Conservation (phyloP, 2,888 invertebrate genomes). For the Drosophila mimica region DNA sequence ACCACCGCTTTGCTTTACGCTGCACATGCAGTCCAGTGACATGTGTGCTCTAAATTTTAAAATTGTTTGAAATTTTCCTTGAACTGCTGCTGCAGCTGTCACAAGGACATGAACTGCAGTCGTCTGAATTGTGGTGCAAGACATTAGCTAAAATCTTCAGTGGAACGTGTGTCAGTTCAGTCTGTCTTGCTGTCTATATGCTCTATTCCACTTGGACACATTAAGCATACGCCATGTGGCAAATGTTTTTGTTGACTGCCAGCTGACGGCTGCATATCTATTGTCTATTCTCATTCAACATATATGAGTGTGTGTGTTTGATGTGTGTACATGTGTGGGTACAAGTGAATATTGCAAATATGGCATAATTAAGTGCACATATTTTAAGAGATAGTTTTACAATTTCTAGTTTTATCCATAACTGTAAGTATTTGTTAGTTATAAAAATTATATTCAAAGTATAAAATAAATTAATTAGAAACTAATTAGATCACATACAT, state of each 20-base stretch:
- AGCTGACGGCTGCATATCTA: slow-evolving; percentile 24
- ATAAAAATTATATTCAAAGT: background rate
- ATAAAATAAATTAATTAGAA: background rate
- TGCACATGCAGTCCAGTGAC: slow-evolving; percentile 32
- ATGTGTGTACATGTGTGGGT: background rate
- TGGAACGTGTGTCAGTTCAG: slow-evolving; percentile 27
- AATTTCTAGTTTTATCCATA: background rate
- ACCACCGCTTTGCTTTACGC: background rate
- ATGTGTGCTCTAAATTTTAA: slow-evolving; percentile 75
- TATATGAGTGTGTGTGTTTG: background rate
- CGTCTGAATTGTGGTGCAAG: slow-evolving; percentile 63
- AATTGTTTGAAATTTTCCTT: slow-evolving; percentile 73
- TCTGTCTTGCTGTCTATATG: background rate
- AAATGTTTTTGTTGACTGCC: slow-evolving; percentile 27
- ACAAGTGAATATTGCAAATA: slow-evolving; percentile 23
- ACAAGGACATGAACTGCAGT: slow-evolving; percentile 79
- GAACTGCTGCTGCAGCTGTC: slow-evolving; percentile 70
- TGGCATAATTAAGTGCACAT: slow-evolving; percentile 1
- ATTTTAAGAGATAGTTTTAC: slow-evolving; percentile 2
- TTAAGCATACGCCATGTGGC: slow-evolving; percentile 75
- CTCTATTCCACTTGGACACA: slow-evolving; percentile 45
- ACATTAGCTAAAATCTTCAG: slow-evolving; percentile 59
- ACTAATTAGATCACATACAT: background rate
- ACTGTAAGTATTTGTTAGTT: background rate
- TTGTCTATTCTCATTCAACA: slow-evolving; percentile 23